Evolutionary conservation across 2,113 vertebrate species (phyloP).

Genomic region (Hippocampus barbouri): DNA sequence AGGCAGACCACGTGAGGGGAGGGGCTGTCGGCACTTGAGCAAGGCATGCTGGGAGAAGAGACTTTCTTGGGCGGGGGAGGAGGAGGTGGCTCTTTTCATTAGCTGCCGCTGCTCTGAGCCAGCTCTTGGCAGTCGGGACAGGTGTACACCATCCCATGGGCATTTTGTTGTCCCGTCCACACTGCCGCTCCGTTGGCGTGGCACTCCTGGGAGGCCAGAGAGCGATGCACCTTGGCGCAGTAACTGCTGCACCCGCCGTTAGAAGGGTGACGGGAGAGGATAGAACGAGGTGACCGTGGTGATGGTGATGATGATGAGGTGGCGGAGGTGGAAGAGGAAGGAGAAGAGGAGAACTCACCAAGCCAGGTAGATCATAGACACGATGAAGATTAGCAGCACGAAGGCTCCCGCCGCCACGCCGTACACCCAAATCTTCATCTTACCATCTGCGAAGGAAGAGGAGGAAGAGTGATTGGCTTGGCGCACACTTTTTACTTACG

Average conservation of each 20-base stretch:
- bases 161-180: slow-evolving; percentile 61
- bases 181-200: slow-evolving; percentile 57
- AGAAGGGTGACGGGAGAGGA: slow-evolving; percentile 8
- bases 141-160: slow-evolving; percentile 70
- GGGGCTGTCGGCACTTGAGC: slow-evolving; percentile 35
- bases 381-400: slow-evolving; percentile 96
- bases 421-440: slow-evolving; percentile 98
- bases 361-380: slow-evolving; percentile 99
- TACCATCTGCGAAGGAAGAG: slow-evolving; percentile 81
- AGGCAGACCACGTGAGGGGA: slow-evolving; percentile 10
- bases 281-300: neutral
- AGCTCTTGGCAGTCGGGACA: slow-evolving; percentile 72
- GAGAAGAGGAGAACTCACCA: slow-evolving; percentile 82
- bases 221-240: slow-evolving; percentile 61
- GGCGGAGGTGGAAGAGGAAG: slow-evolving; percentile 15
- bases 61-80: slow-evolving; percentile 6
- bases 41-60: slow-evolving; percentile 15
- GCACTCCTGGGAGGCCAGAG: slow-evolving; percentile 62
- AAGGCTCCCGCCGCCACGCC: slow-evolving; percentile 93
- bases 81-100: slow-evolving; percentile 1
- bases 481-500: too few relatives aligned
- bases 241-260: slow-evolving; percentile 61
- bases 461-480: neutral
- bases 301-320: slow-evolving; percentile 3
- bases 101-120: slow-evolving; percentile 49